These are phyloP conservation scores for Chauna torquata DNA, from an alignment of 2,113 vertebrate genomes.

Conservation along the genomic window DNA sequence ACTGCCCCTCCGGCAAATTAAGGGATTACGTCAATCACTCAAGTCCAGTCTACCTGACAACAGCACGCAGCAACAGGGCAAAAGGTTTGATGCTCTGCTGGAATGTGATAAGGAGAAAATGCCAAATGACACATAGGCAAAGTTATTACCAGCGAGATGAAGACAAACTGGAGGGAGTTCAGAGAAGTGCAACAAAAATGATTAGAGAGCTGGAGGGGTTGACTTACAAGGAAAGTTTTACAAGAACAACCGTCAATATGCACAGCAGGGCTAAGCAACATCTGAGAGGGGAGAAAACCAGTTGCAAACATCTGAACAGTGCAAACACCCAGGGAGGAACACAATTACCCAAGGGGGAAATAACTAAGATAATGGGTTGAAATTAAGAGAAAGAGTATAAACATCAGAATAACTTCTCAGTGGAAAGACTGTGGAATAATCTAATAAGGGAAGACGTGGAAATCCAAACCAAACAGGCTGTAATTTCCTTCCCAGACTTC, in stretches of 20 bases:
- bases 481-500: conserved; percentile 1
- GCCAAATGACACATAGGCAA: conserved; percentile 61
- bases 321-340: conserved; percentile 26
- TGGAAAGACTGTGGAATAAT: conserved; percentile 28
- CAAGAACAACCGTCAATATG: conserved; percentile 55
- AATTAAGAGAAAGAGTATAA: conserved; percentile 58
- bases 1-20: conserved; percentile 59
- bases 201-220: conserved; percentile 68
- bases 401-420: conserved; percentile 49
- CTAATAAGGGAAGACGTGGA: not conserved
- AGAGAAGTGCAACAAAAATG: conserved; percentile 69
- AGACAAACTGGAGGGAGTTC: conserved; percentile 67
- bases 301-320: conserved; percentile 11
- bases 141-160: conserved; percentile 56
- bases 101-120: conserved; percentile 69
- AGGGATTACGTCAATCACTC: conserved; percentile 65
- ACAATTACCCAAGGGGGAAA: conserved; percentile 46
- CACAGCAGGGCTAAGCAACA: conserved; percentile 43
- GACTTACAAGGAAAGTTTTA: conserved; percentile 63
- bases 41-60: conserved; percentile 64
- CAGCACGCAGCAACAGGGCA: conserved; percentile 46
- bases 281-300: conserved; percentile 17
- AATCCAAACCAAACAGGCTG: not conserved
- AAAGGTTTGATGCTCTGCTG: conserved; percentile 69
- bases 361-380: conserved; percentile 39